These are phyloP conservation scores for Lacerta agilis DNA, from an alignment of 2,797 vertebrate genomes.

Conservation along the genomic window DNA sequence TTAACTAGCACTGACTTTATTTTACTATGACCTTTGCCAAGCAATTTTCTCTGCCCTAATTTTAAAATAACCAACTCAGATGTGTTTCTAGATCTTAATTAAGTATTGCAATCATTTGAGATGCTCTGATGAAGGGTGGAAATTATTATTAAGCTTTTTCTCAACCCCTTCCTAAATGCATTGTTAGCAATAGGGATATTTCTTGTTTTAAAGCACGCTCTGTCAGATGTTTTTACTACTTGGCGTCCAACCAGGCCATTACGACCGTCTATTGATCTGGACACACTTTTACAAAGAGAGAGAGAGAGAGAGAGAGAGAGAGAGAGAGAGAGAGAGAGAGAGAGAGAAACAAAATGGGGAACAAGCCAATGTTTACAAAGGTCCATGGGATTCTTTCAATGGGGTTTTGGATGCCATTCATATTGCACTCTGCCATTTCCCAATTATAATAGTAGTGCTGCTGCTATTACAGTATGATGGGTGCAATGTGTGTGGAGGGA, in stretches of 20 bases:
- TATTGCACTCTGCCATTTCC: background rate
- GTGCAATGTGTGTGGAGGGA: too few species aligned
- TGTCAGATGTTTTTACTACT: background rate
- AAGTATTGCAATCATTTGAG: constrained; percentile 31
- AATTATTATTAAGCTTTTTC: constrained; percentile 29
- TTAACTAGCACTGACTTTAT: background rate
- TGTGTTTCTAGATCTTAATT: constrained; percentile 30
- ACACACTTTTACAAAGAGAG: too few species aligned
- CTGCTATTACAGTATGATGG: background rate
- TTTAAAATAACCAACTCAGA: background rate
- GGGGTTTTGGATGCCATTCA: background rate
- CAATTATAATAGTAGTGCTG: background rate
- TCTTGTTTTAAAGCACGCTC: background rate
- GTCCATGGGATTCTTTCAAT: background rate
- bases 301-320: constrained; percentile 17
- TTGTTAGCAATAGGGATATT: background rate
- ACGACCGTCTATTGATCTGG: background rate
- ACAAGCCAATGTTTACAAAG: background rate
- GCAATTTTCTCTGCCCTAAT: background rate
- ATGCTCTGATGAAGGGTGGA: constrained; percentile 24
- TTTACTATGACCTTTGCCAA: constrained; percentile 32
- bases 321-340: background rate
- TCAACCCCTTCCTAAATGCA: background rate
- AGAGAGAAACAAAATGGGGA: background rate
- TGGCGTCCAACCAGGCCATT: constrained; percentile 7